These are phyloP conservation scores for Caenorhabditis macrosperma DNA, from an alignment of 2,888 invertebrate genomes.

Conservation along the genomic window DNA sequence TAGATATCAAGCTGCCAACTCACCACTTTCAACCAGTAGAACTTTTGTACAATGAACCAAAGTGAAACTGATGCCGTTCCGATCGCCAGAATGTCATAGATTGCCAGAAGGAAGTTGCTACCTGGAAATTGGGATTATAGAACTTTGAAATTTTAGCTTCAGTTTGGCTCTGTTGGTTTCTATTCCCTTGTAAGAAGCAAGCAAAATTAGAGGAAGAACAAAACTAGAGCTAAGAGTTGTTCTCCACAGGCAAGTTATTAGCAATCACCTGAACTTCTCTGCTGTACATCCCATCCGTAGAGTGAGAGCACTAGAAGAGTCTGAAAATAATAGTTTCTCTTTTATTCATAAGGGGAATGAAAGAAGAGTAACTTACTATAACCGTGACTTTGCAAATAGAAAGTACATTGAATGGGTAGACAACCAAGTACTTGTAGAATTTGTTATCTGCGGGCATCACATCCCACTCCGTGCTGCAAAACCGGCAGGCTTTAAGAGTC, in stretches of 20 bases:
- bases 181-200: no score
- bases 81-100: constrained; percentile 54
- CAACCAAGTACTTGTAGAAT: constrained; percentile 58
- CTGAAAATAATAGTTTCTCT: no score
- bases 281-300: constrained; percentile 40
- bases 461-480: constrained; percentile 41
- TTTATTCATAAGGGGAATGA: no score
- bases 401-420: constrained; percentile 57
- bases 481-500: background rate
- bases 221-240: no score
- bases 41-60: constrained; percentile 67
- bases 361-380: constrained; percentile 49
- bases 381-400: constrained; percentile 47
- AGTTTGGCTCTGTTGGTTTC: no score
- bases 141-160: no score
- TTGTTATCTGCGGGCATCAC: constrained; percentile 56
- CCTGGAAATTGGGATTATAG: constrained; percentile 13
- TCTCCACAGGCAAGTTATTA: no score
- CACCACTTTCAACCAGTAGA: constrained; percentile 65
- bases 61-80: constrained; percentile 57
- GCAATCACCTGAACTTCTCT: constrained; percentile 31
- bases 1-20: background rate
- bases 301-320: constrained; percentile 32
- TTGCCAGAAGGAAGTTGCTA: constrained; percentile 45
- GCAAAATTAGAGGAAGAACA: no score